Conservation (phyloP, 1,140 invertebrate species). For the Bombus breviceps region DNA sequence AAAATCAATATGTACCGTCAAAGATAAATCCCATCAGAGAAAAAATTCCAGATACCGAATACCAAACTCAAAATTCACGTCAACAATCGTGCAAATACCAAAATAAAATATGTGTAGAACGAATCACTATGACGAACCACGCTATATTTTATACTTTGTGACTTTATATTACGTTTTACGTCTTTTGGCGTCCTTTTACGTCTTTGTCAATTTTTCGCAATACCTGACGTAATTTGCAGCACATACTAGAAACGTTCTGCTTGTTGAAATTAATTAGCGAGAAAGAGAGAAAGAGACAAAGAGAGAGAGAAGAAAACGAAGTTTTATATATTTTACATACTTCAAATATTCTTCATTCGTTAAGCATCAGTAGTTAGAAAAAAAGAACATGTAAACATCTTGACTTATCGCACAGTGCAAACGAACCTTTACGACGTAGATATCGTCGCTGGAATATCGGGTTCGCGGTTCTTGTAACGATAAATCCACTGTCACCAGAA, state of each 20-base stretch:
- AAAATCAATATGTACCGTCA: background rate
- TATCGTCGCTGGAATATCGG: background rate
- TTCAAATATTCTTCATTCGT: background rate
- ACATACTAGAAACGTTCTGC: background rate
- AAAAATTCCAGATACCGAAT: background rate
- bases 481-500: constrained; percentile 39
- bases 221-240: background rate
- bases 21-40: background rate
- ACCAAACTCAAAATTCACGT: background rate
- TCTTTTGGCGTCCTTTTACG: background rate
- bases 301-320: background rate
- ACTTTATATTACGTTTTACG: background rate
- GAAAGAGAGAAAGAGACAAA: no score
- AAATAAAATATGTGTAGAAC: background rate
- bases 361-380: background rate
- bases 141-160: background rate
- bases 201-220: background rate
- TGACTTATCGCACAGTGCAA: background rate
- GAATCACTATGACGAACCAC: background rate
- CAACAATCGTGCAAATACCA: background rate
- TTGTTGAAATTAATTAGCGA: background rate
- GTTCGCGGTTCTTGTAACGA: constrained; percentile 8
- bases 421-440: background rate
- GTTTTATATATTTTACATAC: background rate
- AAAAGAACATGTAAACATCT: background rate